A percentile compares a stretch with the other conserved stretches of the same genome.
phyloP scores from a whole-genome alignment of 2,113 vertebrate genomes.

The Toxotes jaculatrix region DNA sequence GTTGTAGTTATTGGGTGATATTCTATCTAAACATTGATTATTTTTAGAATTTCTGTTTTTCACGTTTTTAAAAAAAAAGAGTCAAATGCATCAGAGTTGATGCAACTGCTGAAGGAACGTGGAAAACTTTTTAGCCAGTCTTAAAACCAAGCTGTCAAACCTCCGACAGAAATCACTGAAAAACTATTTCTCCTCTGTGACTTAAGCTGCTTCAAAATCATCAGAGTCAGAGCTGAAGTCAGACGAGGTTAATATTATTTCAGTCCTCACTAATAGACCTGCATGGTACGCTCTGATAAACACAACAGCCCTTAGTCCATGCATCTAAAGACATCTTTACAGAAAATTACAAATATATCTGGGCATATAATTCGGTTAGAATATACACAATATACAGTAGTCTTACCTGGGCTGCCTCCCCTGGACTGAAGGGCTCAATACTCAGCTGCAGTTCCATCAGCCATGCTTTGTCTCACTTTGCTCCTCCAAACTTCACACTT shows the following conservation, averaged over 20 bases:
- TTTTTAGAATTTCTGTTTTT: background rate
- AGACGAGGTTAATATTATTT: conserved; percentile 2
- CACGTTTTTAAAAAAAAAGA: background rate
- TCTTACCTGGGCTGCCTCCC: conserved; percentile 76
- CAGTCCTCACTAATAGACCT: conserved; percentile 9
- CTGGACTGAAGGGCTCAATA: conserved; percentile 55
- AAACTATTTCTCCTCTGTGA: background rate
- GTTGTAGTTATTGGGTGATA: background rate
- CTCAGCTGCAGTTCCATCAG: conserved; percentile 55
- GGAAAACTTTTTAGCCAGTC: conserved; percentile 7
- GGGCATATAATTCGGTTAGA: background rate
- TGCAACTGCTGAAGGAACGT: conserved; percentile 8
- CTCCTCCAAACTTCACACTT: conserved; percentile 68
- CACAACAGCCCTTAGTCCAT: background rate
- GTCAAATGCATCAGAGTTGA: conserved; percentile 16
- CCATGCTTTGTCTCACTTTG: conserved; percentile 60
- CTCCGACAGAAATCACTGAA: conserved; percentile 14
- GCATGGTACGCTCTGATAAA: background rate
- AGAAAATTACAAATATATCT: background rate
- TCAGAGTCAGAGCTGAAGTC: conserved; percentile 17
- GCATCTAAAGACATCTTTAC: background rate
- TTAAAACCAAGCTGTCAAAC: background rate
- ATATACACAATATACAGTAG: background rate
- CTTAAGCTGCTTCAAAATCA: background rate
- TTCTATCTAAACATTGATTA: background rate